Evolutionary conservation across 2,888 invertebrate species (phyloP), one percentile per base, ranked within the genome.

Genomic region (Mactromeris polynyma): DNA sequence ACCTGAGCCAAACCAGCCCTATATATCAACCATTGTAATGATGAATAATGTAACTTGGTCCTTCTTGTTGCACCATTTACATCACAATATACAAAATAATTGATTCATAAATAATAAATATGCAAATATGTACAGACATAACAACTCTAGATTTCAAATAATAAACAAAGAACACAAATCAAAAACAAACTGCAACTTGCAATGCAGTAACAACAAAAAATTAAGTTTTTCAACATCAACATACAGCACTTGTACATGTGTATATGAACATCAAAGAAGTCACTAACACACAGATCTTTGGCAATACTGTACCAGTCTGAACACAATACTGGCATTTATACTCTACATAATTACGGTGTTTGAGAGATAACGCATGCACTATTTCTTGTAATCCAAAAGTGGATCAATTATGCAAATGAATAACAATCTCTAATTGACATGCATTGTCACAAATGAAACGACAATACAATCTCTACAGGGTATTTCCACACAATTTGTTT

Each of bases 101-200:
- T 73, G 36, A 17, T 36, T 73, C 73, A 73, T 73, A 73, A 73
- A 73, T 73, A 73, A 73, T 73, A 73, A 73, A 73, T 73, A 73
- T 73, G 33, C 73, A 73, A 73, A 73, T 73, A 73, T 73, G 17
- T 73, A 73, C 73, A 73, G 19, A 73, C n/a, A 36, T 73, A 73
- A 69, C 69, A 69, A 73, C 73, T 73, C 73, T 73, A 17, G n/a
- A 64, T 64, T 36, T 73, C 73, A 73, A 26, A 73, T 73, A 73
- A 73, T 73, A 73, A 73, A 73, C 73, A 73, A 36, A 33, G 26
- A 73, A 73, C 19, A 36, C 17, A 73, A 33, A 21, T 17, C 17
- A 73, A 73, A 36, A 73, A 69, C 69, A 33, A 73, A 73, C 19
- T 36, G 73, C 73, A 31, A 73, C 19, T 36, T 36, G 26, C 31